Evolutionary conservation across 2,113 vertebrate genomes (phyloP).

Genomic region (Clarias batrachus): DNA sequence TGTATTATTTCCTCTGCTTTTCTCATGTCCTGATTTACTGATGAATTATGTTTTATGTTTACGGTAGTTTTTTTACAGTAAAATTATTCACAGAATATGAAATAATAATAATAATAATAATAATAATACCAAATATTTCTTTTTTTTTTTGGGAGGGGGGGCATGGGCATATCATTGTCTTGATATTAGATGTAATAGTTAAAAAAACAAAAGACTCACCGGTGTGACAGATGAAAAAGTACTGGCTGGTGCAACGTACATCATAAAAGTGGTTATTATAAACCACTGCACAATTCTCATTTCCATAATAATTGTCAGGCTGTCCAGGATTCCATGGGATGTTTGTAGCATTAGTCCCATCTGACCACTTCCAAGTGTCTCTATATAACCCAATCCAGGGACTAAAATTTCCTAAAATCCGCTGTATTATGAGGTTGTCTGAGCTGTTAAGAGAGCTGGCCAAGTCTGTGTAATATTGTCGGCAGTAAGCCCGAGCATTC

Average conservation of each 20-base stretch:
- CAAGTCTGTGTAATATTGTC: constrained; percentile 8
- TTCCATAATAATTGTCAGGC: not conserved
- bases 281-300: not conserved
- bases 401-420: not conserved
- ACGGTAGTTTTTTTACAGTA: no score
- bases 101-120: no score
- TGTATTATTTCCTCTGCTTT: no score
- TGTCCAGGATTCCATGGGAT: not conserved
- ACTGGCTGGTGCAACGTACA: not conserved
- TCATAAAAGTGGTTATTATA: not conserved
- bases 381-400: constrained; percentile 31
- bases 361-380: constrained; percentile 29
- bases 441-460: not conserved
- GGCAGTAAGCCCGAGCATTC: constrained; percentile 23
- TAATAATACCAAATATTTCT: no score
- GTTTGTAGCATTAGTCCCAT: not conserved
- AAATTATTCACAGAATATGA: no score
- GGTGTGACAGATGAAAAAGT: constrained; percentile 10
- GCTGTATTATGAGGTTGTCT: not conserved
- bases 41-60: no score
- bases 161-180: no score
- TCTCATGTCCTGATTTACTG: no score
- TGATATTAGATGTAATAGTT: no score
- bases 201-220: not conserved
- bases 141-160: no score